phyloP scores from a whole-genome alignment of 92 coral and sea anemone genomes.

The Palythoa caribaeorum region DNA sequence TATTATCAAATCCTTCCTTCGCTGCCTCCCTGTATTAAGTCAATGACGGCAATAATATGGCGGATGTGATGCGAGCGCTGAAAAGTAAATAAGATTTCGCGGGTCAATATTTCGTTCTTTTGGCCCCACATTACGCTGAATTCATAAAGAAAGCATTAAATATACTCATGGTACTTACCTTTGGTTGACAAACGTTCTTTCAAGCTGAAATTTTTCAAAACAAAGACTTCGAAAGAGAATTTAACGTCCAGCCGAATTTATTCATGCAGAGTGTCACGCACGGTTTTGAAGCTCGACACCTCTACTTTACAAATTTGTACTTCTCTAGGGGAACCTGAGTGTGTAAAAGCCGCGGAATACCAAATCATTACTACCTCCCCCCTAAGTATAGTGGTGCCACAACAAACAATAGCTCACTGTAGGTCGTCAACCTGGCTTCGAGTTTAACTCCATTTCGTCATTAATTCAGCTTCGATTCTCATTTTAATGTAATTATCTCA shows the following conservation, averaged over 20 bases:
- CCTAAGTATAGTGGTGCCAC: neutral
- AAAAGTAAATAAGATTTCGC: too few species aligned
- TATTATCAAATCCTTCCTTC: neutral
- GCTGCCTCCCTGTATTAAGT: slow-evolving; percentile 1
- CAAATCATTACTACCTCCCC: slow-evolving; percentile 3
- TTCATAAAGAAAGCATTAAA: too few species aligned
- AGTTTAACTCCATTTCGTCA: neutral
- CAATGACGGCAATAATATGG: too few species aligned
- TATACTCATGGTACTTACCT: neutral
- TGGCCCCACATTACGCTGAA: too few species aligned
- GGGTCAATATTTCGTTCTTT: too few species aligned
- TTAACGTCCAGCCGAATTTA: neutral
- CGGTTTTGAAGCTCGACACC: neutral
- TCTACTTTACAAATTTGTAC: slow-evolving; percentile 16
- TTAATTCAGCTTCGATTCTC: neutral
- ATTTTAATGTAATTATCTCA: neutral
- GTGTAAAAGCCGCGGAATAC: neutral
- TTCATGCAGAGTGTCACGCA: slow-evolving; percentile 4
- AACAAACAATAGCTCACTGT: neutral
- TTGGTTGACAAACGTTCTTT: neutral
- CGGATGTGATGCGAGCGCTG: too few species aligned
- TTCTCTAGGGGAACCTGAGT: neutral
- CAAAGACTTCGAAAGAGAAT: neutral
- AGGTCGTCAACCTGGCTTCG: neutral
- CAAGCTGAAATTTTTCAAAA: neutral